Evolutionary conservation across 2,888 invertebrate species (phyloP).

Genomic region (Druceiella hillmani): DNA sequence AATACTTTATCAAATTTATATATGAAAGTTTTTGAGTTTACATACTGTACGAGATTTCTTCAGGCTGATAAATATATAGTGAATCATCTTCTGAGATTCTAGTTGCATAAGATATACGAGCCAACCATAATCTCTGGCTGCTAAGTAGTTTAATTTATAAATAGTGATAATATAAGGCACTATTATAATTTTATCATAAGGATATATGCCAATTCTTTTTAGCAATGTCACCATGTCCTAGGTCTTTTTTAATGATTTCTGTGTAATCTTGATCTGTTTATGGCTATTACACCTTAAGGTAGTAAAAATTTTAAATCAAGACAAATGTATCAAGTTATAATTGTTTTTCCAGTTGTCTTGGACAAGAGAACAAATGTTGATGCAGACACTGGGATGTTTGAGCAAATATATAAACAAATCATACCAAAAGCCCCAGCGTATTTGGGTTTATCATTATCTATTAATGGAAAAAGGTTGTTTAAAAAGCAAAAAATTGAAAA

Average conservation of each 20-base stretch:
- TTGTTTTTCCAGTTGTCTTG: conserved; percentile 61
- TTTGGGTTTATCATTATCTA: conserved; percentile 64
- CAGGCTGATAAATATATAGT: too few species aligned
- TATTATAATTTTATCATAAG: too few species aligned
- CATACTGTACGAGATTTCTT: too few species aligned
- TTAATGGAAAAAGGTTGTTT: conserved; percentile 60
- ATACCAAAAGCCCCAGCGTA: conserved; percentile 77
- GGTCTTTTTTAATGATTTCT: neutral
- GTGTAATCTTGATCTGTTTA: neutral
- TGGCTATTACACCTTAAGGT: neutral
- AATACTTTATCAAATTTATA: too few species aligned
- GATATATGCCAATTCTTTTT: too few species aligned
- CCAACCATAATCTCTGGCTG: too few species aligned
- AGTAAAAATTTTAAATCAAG: conserved; percentile 4
- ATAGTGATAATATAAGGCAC: too few species aligned
- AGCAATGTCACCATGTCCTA: neutral
- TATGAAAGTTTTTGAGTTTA: too few species aligned
- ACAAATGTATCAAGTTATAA: conserved; percentile 4
- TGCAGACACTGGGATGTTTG: conserved; percentile 77
- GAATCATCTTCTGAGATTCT: too few species aligned
- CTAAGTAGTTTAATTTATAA: too few species aligned
- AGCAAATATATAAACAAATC: conserved; percentile 71
- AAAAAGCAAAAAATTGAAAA: conserved; percentile 39
- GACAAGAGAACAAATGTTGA: conserved; percentile 66
- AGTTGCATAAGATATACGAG: too few species aligned